These are phyloP conservation scores for Tromatobia lineatoria DNA, from an alignment of 2,888 invertebrate species.

Conservation along the genomic window DNA sequence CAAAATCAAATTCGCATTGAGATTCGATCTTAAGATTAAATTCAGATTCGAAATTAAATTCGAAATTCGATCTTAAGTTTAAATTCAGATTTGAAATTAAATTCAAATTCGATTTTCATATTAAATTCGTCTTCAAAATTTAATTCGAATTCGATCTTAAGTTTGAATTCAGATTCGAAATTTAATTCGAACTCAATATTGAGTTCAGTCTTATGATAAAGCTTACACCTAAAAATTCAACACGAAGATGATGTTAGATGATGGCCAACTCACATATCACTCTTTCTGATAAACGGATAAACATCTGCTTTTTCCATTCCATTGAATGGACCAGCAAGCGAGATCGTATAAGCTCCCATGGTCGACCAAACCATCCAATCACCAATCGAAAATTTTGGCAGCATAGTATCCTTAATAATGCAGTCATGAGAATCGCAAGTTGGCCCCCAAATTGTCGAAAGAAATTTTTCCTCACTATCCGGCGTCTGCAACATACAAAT, in stretches of 20 bases:
- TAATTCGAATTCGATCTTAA: no score
- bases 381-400: conserved; percentile 87
- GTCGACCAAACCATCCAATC: conserved; percentile 89
- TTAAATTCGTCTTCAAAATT: no score
- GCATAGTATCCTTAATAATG: conserved; percentile 84
- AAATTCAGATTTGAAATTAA: no score
- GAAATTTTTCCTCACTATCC: conserved; percentile 71
- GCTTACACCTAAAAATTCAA: no score
- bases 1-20: no score
- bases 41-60: no score
- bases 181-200: no score
- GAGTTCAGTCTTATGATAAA: no score
- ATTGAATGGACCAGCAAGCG: conserved; percentile 87
- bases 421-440: conserved; percentile 89
- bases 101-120: no score
- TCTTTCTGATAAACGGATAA: conserved; percentile 82
- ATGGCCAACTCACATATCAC: conserved; percentile 79
- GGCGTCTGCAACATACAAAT: conserved; percentile 55
- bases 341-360: conserved; percentile 89
- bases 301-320: conserved; percentile 86
- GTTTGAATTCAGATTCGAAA: no score
- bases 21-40: no score
- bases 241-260: not conserved
- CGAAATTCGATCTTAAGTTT: no score
- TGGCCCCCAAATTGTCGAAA: conserved; percentile 87